Conservation (phyloP, 2,888 invertebrate species). For the Pycnomerus fuliginosus region DNA sequence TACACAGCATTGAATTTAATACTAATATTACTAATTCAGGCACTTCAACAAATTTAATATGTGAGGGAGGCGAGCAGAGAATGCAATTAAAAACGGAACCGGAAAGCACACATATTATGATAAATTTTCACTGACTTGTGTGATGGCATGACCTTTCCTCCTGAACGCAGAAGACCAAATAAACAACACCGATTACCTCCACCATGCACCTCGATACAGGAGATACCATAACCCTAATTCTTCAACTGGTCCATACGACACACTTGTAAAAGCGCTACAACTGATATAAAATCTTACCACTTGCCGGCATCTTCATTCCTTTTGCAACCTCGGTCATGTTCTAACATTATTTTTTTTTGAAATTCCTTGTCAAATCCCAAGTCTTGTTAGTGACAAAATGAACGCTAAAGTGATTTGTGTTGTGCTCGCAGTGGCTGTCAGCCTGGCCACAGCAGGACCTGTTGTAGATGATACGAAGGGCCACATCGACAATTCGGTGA, state of each 20-base stretch:
- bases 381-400: slow-evolving; percentile 35
- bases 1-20: too few species aligned
- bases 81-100: too few species aligned
- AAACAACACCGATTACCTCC: slow-evolving; percentile 28
- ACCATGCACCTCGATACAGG: slow-evolving; percentile 25
- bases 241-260: slow-evolving; percentile 52
- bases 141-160: slow-evolving; percentile 33
- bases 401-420: slow-evolving; percentile 50
- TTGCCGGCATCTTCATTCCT: slow-evolving; percentile 47
- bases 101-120: too few species aligned
- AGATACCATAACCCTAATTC: slow-evolving; percentile 49
- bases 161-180: slow-evolving; percentile 37
- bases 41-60: too few species aligned
- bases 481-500: slow-evolving; percentile 50
- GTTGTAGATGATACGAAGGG: slow-evolving; percentile 47
- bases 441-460: slow-evolving; percentile 44
- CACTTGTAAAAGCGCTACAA: slow-evolving; percentile 45
- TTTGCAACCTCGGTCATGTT: slow-evolving; percentile 50
- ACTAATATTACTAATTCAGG: too few species aligned
- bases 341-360: slow-evolving; percentile 26
- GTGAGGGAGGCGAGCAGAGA: too few species aligned
- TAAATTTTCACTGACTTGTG: slow-evolving; percentile 45
- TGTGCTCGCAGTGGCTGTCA: slow-evolving; percentile 41
- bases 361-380: slow-evolving; percentile 5
- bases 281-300: slow-evolving; percentile 52